These are phyloP conservation scores for Elgaria multicarinata DNA, from an alignment of 2,113 vertebrate species.

Conservation along the genomic window DNA sequence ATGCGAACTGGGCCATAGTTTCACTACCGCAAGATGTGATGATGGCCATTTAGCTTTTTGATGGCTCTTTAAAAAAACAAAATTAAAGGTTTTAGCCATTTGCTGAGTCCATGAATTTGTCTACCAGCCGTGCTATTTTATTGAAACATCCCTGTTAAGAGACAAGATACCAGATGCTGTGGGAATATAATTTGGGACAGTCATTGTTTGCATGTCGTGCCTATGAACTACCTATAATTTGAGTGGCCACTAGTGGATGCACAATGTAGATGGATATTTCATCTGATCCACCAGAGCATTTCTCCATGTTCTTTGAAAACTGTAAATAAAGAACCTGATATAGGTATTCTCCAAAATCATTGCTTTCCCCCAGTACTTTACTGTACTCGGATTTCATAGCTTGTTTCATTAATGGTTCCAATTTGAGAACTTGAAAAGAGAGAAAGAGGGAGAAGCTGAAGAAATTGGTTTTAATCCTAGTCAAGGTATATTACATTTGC, in stretches of 20 bases:
- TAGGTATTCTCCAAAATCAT: not conserved
- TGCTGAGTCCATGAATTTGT: too few relatives aligned
- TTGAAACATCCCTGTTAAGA: not conserved
- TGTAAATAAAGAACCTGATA: not conserved
- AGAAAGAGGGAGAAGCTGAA: not conserved
- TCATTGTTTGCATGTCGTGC: not conserved
- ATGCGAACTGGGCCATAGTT: too few relatives aligned
- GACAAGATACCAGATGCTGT: too few relatives aligned
- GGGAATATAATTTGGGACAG: not conserved
- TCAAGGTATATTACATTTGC: constrained; percentile 46
- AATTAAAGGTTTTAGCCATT: too few relatives aligned
- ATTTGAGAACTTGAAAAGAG: constrained; percentile 8
- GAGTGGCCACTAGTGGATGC: not conserved
- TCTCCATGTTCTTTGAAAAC: not conserved
- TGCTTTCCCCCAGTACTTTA: constrained; percentile 18
- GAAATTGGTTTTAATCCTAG: constrained; percentile 45
- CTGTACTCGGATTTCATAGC: constrained; percentile 23
- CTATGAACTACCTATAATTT: not conserved
- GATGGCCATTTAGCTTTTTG: too few relatives aligned
- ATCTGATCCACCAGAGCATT: not conserved
- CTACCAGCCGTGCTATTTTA: not conserved
- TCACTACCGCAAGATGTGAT: too few relatives aligned
- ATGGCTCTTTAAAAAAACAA: too few relatives aligned
- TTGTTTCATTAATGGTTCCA: constrained; percentile 21
- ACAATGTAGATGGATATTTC: not conserved